Base-by-base conservation (phyloP, 2,888 invertebrate species). In the Calameuta pallipes region DNA sequence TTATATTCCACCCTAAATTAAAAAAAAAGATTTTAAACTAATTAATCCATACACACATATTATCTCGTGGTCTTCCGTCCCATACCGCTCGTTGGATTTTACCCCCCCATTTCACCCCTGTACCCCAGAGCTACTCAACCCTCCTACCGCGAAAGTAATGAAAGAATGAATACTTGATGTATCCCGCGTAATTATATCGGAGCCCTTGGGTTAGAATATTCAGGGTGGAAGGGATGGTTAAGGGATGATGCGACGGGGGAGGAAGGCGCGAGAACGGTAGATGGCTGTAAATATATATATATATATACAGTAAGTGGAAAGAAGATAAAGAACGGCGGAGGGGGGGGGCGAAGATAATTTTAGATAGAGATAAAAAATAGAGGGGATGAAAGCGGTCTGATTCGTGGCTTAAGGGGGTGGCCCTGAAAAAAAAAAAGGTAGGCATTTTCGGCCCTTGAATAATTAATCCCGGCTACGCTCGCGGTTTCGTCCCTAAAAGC, bases 121-220 rank as follows among this genome's bases (percentile, higher is more conserved):
- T 70, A 31, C 70, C 70, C 70, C 41, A 41, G 41, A 41, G 41
- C 41, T 15, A 41, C 41, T 81, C 81, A 79, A 76, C 80, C 79
- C 76, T 74, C 79, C 78, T 76, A 56, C 35, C 75, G 77, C 76
- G 79, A 79, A 80, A 83, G 84, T 89, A 89, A 89, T 89, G 89
- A 89, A 88, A 88, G 86, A 86, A 86, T 89, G 85, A 88, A 89
- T 89, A 88, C 84, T 89, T 88, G 84, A 89, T 88, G 85, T 82
- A 79, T 81, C 78, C 80, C 69, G 83, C 84, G 85, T 89, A 89
- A 89, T 89, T 88, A 87, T 86, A 82, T 84, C 84, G 83, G 83
- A 75, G 78, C 71, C 75, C 75, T 76, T 35, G 68, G 78, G 78
- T 78, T 34, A 71, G 75, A 74, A 68, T 68, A 77, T 41, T 41